Conservation (phyloP, 1,140 invertebrate genomes). For the Laodelphax striatellus region DNA sequence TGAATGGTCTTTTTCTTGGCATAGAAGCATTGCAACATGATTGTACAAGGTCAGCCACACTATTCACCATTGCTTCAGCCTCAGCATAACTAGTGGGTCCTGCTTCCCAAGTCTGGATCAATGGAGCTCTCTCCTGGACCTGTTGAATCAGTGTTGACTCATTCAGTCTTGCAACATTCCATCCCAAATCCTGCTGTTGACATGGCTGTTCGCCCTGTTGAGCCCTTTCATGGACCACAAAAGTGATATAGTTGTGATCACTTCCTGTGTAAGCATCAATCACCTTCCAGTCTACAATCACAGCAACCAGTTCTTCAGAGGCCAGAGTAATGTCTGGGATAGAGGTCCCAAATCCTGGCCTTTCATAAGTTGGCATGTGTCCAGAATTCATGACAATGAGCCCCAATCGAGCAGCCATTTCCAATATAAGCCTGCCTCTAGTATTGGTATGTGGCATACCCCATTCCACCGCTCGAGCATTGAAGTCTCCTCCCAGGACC, state of each 20-base stretch:
- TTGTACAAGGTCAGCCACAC: background rate
- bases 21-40: background rate
- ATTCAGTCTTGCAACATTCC: background rate
- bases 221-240: background rate
- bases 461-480: background rate
- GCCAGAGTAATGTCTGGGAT: slow-evolving; percentile 15
- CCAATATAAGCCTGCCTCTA: too few relatives aligned
- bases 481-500: background rate
- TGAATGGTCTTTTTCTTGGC: background rate
- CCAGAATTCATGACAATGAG: slow-evolving; percentile 17
- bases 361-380: slow-evolving; percentile 11
- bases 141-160: background rate
- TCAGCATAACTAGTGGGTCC: background rate
- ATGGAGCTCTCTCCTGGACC: background rate
- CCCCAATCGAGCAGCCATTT: slow-evolving; percentile 15
- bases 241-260: background rate
- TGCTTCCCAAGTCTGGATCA: background rate
- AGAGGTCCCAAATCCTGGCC: slow-evolving; percentile 8
- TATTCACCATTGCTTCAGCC: background rate
- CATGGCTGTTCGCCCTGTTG: background rate
- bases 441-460: background rate
- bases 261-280: background rate
- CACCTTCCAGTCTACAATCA: background rate
- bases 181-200: background rate
- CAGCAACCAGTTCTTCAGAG: slow-evolving; percentile 4